A percentile compares a stretch with the other conserved stretches of the same genome.
phyloP scores from a whole-genome alignment of 2,888 invertebrate genomes.

The Stenichneumon culpator region DNA sequence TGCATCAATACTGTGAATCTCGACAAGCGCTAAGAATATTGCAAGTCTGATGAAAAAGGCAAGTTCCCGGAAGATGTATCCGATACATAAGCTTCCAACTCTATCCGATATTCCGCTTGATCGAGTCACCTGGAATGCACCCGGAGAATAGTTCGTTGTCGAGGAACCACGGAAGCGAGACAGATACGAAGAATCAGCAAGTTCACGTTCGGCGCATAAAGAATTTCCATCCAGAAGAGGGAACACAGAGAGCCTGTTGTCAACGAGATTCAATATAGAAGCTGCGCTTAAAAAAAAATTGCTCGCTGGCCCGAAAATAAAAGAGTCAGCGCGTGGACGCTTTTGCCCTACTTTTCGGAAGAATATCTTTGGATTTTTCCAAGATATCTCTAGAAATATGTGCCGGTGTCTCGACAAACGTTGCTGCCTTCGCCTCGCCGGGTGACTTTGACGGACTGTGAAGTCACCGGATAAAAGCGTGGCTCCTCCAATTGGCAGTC shows the following conservation, averaged over 20 bases:
- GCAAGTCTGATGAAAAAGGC: not conserved
- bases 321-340: not conserved
- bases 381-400: not conserved
- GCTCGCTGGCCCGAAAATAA: not conserved
- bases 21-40: not conserved
- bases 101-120: conserved; percentile 50
- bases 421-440: not conserved
- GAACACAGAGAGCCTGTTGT: not conserved
- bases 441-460: conserved; percentile 11
- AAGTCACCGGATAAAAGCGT: not conserved
- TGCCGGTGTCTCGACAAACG: conserved; percentile 84
- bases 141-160: conserved; percentile 17
- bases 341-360: not conserved
- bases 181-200: conserved; percentile 2
- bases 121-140: conserved; percentile 27
- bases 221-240: conserved; percentile 8
- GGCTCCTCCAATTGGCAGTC: not conserved
- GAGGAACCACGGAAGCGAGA: not conserved
- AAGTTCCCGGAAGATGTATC: not conserved
- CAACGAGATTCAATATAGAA: conserved; percentile 40
- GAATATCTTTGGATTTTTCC: not conserved
- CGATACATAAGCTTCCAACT: not conserved
- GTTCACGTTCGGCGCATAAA: not conserved
- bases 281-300: not conserved
- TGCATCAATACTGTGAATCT: not conserved